Base-by-base conservation (phyloP, 2,888 invertebrate genomes). In the Lasioglossum leucozonium region DNA sequence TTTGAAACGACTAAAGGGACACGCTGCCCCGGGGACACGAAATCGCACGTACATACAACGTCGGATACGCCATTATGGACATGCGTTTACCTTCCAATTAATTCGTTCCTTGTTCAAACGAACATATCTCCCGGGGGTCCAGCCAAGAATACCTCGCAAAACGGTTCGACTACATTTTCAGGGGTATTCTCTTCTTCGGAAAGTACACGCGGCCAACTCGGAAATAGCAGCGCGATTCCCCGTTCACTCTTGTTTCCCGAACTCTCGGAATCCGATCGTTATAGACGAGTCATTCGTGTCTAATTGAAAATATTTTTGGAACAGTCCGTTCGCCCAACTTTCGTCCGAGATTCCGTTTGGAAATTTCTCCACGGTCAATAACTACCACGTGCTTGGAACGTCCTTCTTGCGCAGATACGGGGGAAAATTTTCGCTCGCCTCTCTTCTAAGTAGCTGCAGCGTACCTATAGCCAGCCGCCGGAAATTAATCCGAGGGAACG, bases 381-480 rank as follows among this genome's bases (percentile, higher is more conserved):
- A 58, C n/a, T n/a, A n/a, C 13, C 4, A 34, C 18, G 13, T 8
- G 16, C 13, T n/a, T 22, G 1, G 6, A 26, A 16, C 37, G 37
- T n/a, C n/a, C 26, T 47, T 58, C 81, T 55, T 3, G n/a, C 37
- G 30, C 4, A 34, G 10, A 30, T 18, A n/a, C n/a, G n/a, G 47
- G 4, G 6, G 71, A 42, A 22, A 55, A 22, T 34, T 22, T n/a
- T 10, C n/a, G 26, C 58, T 8, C 67, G 55, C 42, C 71, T 40
- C 34, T n/a, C n/a, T n/a, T n/a, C 30, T 51, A 75, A 83, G 82
- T 84, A 84, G 84, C 69, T 67, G 69, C 58, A 26, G 58, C 73
- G 69, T 51, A 69, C 73, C 84, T 47, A 67, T 84, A 40, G 84
- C 73, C 84, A 77, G 84, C 76, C 83, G 58, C 84, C 84, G 84